These are phyloP conservation scores for Tachysurus vachellii DNA, from an alignment of 2,113 vertebrate genomes.

Conservation along the genomic window DNA sequence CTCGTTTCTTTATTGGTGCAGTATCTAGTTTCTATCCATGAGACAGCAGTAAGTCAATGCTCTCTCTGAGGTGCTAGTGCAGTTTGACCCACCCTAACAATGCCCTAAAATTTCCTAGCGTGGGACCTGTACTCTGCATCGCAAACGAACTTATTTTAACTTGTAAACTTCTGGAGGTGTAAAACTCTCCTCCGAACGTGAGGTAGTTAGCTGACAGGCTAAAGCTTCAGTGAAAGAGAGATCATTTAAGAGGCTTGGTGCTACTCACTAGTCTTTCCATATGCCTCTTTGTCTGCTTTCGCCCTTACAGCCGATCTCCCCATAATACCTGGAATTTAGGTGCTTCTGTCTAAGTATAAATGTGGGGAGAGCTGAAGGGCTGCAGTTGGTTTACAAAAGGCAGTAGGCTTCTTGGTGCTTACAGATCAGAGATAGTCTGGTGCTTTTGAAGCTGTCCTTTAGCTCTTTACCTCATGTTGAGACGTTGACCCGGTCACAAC, in stretches of 20 bases:
- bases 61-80: slow-evolving; percentile 47
- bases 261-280: slow-evolving; percentile 43
- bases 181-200: slow-evolving; percentile 7
- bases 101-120: slow-evolving; percentile 24
- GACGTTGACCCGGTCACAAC: slow-evolving; percentile 76
- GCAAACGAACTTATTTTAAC: neutral
- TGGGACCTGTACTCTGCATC: slow-evolving; percentile 17
- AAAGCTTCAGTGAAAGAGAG: slow-evolving; percentile 2
- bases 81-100: slow-evolving; percentile 23
- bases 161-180: slow-evolving; percentile 3
- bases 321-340: slow-evolving; percentile 32
- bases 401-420: slow-evolving; percentile 60
- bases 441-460: slow-evolving; percentile 65
- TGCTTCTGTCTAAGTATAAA: slow-evolving; percentile 34
- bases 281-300: slow-evolving; percentile 34
- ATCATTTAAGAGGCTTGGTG: slow-evolving; percentile 41
- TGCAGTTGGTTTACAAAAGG: slow-evolving; percentile 57
- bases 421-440: slow-evolving; percentile 65
- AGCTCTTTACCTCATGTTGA: slow-evolving; percentile 75
- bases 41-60: slow-evolving; percentile 1
- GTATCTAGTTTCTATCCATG: slow-evolving; percentile 28
- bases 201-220: slow-evolving; percentile 12
- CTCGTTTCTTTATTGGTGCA: slow-evolving; percentile 36
- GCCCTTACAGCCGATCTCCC: slow-evolving; percentile 14
- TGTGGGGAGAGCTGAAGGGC: neutral